A percentile compares a stretch with the other conserved stretches of the same genome.
Evolutionary conservation across 1,140 invertebrate genomes (phyloP).

Genomic region (Araneus ventricosus): DNA sequence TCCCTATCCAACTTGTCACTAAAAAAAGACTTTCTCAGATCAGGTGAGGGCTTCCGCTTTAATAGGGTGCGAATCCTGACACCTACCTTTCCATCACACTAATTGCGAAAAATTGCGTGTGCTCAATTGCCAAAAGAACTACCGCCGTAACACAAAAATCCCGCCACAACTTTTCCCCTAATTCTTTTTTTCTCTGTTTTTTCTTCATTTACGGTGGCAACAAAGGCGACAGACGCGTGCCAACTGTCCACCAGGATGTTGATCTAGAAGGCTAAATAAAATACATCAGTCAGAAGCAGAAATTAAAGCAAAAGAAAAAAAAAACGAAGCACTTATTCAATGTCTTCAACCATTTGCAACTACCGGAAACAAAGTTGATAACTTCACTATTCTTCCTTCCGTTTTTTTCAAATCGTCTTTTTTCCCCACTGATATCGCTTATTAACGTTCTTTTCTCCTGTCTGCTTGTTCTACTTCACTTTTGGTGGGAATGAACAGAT

Average conservation of each 20-base stretch:
- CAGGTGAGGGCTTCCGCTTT: background rate
- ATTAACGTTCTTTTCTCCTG: background rate
- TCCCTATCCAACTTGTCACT: background rate
- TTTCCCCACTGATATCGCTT: background rate
- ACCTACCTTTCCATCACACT: constrained; percentile 29
- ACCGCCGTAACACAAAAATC: background rate
- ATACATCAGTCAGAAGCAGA: background rate
- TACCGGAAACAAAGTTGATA: constrained; percentile 55
- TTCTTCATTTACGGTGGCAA: background rate
- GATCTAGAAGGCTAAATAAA: background rate
- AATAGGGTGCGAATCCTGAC: constrained; percentile 34
- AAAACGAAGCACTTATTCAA: background rate
- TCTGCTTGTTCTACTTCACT: background rate
- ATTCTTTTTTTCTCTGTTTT: background rate
- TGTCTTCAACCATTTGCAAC: background rate
- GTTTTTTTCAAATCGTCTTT: background rate
- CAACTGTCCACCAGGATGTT: constrained; percentile 54
- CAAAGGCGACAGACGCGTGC: constrained; percentile 19
- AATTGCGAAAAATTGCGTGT: constrained; percentile 56
- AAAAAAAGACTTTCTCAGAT: constrained; percentile 2
- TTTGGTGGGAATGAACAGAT: constrained; percentile 40
- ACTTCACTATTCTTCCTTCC: constrained; percentile 44
- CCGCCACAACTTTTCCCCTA: background rate
- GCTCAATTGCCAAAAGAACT: constrained; percentile 19
- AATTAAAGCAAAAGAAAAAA: background rate